These are phyloP conservation scores for Suricata suricatta DNA, from an alignment of 2,113 vertebrate species.

Conservation along the genomic window DNA sequence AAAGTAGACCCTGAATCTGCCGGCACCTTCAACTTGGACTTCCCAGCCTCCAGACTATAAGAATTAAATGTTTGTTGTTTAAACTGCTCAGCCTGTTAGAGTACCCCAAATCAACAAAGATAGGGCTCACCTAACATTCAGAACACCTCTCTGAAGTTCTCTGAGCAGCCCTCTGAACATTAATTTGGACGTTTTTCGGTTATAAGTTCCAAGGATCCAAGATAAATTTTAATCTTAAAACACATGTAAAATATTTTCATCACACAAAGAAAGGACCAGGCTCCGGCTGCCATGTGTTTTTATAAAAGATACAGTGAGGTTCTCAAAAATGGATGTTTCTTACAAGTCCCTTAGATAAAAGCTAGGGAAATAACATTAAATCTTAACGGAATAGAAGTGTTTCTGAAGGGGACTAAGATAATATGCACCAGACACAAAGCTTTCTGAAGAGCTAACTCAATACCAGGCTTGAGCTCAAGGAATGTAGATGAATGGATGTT, in stretches of 20 bases:
- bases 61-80: neutral
- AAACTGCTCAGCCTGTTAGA: neutral
- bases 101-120: neutral
- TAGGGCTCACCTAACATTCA: neutral
- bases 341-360: conserved; percentile 68
- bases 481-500: conserved; percentile 68
- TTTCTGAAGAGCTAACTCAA: conserved; percentile 64
- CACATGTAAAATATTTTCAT: conserved; percentile 70
- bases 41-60: neutral
- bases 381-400: conserved; percentile 59
- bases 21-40: neutral
- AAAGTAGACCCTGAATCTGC: neutral
- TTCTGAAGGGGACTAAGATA: conserved; percentile 67
- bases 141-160: conserved; percentile 7
- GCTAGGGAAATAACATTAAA: conserved; percentile 74
- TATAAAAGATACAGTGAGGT: conserved; percentile 63
- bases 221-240: conserved; percentile 61
- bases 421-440: conserved; percentile 69
- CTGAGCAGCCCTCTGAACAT: neutral
- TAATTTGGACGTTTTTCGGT: neutral
- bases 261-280: conserved; percentile 44
- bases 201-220: conserved; percentile 52
- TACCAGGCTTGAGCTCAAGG: conserved; percentile 51
- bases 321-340: conserved; percentile 62
- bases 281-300: conserved; percentile 63